Base-by-base conservation (phyloP, 2,888 invertebrate species). In the Saturnia pavonia region DNA sequence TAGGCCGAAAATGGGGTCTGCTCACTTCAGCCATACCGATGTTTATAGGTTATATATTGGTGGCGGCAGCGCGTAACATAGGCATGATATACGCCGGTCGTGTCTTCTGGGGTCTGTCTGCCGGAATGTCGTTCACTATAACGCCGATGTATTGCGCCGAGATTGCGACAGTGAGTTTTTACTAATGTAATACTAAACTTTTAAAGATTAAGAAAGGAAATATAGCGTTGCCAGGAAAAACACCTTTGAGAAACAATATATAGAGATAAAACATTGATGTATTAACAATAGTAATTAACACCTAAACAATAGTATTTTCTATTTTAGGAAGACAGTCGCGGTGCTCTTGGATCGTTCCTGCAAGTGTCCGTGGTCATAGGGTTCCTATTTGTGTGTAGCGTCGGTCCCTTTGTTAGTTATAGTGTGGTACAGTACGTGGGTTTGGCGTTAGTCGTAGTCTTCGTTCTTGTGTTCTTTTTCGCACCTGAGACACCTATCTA, bases 61-160 rank as follows among this genome's bases (percentile, higher is more conserved):
- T 97, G 67, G 95, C 95, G 0, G 91, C 95, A 0, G 95, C 95
- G 0, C 84, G 81, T 8, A 83, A 84, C 51, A 87, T 95, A 0
- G 86, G 77, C 22, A 89, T 94, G 82, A 88, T 94, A 71, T 96
- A 94, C 88, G 94, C 88, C 9, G 96, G 95, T 70, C 92, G 94
- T 72, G 94, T 95, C 77, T 88, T 94, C 71, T 95, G 94, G 86
- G 97, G 97, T 66, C 80, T 96, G 0, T 95, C 95, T 0, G 94
- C 96, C 0, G 96, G 97, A 0, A 95, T 96, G 81, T 90, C 96
- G 19, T 96, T 96, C 89, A 96, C 96, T 0, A 95, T 96, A 0
- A 95, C 96, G 0, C 97, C 98, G 0, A 97, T 98, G 95, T 98
- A 98, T 89, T 95, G 98, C 73, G 97, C 97, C 60, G 98, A 98